phyloP scores from a whole-genome alignment of 2,888 invertebrate species.

The Prenolepis imparis region DNA sequence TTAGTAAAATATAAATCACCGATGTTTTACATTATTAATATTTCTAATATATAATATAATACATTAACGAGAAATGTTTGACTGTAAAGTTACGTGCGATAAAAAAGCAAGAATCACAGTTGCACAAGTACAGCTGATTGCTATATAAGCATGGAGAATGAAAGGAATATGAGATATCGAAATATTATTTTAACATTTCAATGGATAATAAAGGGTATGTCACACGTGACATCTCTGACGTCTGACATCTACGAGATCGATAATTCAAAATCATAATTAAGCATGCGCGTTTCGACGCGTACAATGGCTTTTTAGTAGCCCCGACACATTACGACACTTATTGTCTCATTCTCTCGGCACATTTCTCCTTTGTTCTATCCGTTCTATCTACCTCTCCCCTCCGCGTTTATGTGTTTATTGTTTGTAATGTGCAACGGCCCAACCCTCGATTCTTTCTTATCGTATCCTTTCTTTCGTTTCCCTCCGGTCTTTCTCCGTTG shows the following conservation, averaged over 20 bases:
- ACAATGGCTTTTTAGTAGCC: constrained; percentile 65
- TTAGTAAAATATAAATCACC: not conserved
- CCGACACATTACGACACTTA: constrained; percentile 65
- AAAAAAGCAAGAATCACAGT: not conserved
- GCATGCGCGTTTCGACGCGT: constrained; percentile 64
- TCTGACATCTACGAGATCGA: constrained; percentile 50
- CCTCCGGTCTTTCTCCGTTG: constrained; percentile 31
- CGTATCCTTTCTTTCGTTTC: constrained; percentile 49
- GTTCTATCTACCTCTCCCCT: constrained; percentile 64
- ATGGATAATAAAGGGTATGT: not conserved
- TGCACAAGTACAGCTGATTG: not conserved
- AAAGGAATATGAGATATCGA: not conserved
- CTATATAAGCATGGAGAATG: not conserved
- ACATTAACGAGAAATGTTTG: not conserved
- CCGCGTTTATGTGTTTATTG: constrained; percentile 65
- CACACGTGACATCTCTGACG: constrained; percentile 34
- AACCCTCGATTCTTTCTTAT: constrained; percentile 72
- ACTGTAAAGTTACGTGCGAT: not conserved
- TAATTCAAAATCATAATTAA: constrained; percentile 63
- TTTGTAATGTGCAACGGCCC: constrained; percentile 68
- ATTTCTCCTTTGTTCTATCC: constrained; percentile 76
- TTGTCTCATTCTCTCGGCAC: constrained; percentile 68
- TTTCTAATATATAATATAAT: not conserved
- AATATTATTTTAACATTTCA: constrained; percentile 23
- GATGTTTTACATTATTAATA: constrained; percentile 6